Evolutionary conservation across 1,140 invertebrate genomes (phyloP).

Genomic region (Drosophila chauvacae): DNA sequence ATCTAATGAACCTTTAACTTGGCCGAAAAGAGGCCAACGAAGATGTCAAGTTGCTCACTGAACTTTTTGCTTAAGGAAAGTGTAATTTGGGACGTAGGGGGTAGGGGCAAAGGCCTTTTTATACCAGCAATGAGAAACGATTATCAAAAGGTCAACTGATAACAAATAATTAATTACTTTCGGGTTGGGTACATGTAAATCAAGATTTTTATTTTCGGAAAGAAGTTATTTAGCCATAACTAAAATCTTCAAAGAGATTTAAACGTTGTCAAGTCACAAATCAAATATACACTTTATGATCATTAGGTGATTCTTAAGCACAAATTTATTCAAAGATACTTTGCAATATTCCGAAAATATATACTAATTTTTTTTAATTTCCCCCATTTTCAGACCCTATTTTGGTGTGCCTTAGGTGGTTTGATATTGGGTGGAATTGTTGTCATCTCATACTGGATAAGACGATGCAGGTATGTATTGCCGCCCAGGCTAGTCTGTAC

Average conservation of each 20-base stretch:
- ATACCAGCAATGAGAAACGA: not conserved
- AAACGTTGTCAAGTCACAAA: not conserved
- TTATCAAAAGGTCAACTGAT: not conserved
- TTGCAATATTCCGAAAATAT: no score
- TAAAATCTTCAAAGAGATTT: not conserved
- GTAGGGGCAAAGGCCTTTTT: conserved; percentile 9
- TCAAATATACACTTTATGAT: not conserved
- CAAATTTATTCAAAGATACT: not conserved
- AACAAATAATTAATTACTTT: conserved; percentile 34
- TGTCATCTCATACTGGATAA: conserved; percentile 84
- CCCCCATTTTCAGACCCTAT: conserved; percentile 61
- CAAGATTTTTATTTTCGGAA: not conserved
- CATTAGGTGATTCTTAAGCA: no score
- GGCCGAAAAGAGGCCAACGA: conserved; percentile 10
- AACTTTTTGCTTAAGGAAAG: conserved; percentile 19
- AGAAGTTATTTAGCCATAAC: not conserved
- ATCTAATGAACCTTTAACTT: conserved; percentile 44
- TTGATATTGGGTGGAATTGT: conserved; percentile 82
- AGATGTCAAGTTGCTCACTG: conserved; percentile 46
- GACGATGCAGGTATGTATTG: conserved; percentile 84
- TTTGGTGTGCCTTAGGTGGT: conserved; percentile 84
- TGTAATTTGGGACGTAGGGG: not conserved
- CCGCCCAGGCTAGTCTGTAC: not conserved
- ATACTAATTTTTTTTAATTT: not conserved
- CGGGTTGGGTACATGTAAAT: not conserved